Evolutionary conservation across 2,797 vertebrate species (phyloP), one percentile per base, ranked within the genome.

Genomic region (Hozukius guyotensis): DNA sequence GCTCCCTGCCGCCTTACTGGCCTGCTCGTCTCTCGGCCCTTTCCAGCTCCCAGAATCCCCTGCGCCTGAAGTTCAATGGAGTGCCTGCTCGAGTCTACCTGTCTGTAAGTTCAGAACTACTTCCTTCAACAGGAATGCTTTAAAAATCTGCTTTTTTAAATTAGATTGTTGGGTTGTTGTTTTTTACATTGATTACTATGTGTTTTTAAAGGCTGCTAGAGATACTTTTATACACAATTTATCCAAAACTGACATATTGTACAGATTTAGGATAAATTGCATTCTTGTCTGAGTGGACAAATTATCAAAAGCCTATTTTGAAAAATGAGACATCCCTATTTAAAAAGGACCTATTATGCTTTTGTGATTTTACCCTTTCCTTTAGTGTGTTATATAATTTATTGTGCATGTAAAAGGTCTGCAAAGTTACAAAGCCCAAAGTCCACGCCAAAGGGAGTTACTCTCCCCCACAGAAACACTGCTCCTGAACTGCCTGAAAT

Each of bases 71-170:
- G 69, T 86, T 97, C 66, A 96, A 97, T 2, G 95, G 95, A 14
- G 88, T 96, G 6, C 91, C 93, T 20, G 95, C 96, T 59, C 89
- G 53, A 55, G 95, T 96, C 55, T 97, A 96, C 87, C 78, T 97
- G 59, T 96, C 96, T 53, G 96, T 97, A 87, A 96, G 96, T 94
- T 60, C 14, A 60, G 3, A 8, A 1, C 18, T 7, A 36, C 55
- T 14, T 27, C 49, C 49, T 57, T 25, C n/a, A 25, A 29, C 31
- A 46, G 32, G 32, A 18, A 2, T 8, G 10, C 24, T 57, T 49
- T 14, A 46, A 55, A 55, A 1, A 22, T n/a, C 52, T 10, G n/a
- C 42, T 46, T 46, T 46, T 46, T 46, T 46, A 55, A 24, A 55
- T 55, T 10, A 55, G n/a, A 55, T 12, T 55, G n/a, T 55, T 55